These are phyloP conservation scores for Patiria miniata DNA, from an alignment of 35 echinoderm and acorn worm genomes.

Conservation along the genomic window DNA sequence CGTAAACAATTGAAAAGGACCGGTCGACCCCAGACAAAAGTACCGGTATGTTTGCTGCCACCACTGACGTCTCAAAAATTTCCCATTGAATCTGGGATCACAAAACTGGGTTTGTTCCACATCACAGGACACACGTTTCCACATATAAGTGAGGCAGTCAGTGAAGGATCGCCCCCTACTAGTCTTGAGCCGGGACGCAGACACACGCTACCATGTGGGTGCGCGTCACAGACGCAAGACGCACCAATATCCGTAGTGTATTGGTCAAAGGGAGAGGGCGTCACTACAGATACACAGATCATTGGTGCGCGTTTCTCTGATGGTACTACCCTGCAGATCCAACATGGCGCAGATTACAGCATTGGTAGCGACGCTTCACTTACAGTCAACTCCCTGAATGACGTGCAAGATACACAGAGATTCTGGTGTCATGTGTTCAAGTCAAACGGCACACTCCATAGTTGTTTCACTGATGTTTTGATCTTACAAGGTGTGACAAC, in stretches of 20 bases:
- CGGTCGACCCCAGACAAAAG: too few species aligned
- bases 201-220: neutral
- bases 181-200: neutral
- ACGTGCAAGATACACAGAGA: neutral
- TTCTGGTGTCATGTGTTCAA: neutral
- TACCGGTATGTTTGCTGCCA: too few species aligned
- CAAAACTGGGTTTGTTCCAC: neutral
- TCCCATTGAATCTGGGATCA: neutral
- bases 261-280: neutral
- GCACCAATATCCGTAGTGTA: neutral
- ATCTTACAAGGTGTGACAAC: neutral
- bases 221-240: neutral
- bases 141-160: neutral
- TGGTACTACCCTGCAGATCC: neutral
- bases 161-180: neutral
- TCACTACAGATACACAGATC: neutral
- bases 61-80: neutral
- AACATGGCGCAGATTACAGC: neutral
- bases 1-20: too few species aligned
- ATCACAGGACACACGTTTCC: neutral
- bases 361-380: neutral
- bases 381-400: neutral
- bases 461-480: neutral
- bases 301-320: neutral
- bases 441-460: neutral